Percentiles rank a stretch among this genome's conserved stretches.
Evolutionary conservation across 2,797 vertebrate species (phyloP).

Genomic region (Mareca penelope): DNA sequence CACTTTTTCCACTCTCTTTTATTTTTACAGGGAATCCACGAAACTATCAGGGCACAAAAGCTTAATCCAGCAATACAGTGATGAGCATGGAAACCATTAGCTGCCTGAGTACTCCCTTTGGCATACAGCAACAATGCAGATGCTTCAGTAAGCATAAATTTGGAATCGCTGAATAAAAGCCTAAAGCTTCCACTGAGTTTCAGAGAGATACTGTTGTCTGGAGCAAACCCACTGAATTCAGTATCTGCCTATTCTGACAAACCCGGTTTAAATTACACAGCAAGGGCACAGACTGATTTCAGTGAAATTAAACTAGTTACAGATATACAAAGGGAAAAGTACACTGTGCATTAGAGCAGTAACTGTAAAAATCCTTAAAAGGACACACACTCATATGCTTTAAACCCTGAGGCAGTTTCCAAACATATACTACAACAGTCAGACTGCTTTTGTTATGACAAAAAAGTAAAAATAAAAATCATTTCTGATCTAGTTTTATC

Average conservation of each 20-base stretch:
- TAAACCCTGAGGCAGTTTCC: not conserved
- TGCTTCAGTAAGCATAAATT: not conserved
- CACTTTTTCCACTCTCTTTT: not conserved
- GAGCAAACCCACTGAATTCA: not conserved
- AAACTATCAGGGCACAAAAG: not conserved
- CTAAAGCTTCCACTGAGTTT: not conserved
- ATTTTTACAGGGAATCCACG: not conserved
- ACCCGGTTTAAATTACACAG: not conserved
- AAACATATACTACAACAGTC: not conserved
- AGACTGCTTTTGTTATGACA: not conserved
- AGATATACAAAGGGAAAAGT: not conserved
- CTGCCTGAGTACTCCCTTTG: not conserved
- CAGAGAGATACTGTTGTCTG: not conserved
- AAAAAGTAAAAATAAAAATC: not conserved
- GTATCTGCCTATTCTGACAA: not conserved
- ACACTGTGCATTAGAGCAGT: not conserved
- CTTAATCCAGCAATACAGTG: not conserved
- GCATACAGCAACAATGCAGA: not conserved
- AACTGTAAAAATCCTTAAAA: not conserved
- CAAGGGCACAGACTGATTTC: not conserved
- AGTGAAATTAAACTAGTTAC: not conserved
- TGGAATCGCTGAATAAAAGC: not conserved
- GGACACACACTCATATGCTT: not conserved
- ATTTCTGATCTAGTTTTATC: not conserved
- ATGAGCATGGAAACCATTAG: not conserved